phyloP scores from a whole-genome alignment of 2,888 invertebrate genomes.

The Brenthis ino region DNA sequence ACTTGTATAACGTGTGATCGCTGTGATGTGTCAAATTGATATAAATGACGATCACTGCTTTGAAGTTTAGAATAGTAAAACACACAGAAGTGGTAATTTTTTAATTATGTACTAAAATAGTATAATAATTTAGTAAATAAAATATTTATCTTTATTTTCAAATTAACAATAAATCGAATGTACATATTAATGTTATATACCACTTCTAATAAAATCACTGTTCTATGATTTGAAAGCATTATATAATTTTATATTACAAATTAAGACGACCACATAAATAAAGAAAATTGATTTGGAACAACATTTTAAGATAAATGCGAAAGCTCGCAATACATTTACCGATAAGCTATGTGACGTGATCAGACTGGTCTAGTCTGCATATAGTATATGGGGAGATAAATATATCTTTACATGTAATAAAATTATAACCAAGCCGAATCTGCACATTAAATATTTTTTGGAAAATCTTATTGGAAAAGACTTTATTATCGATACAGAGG shows the following conservation, averaged over 20 bases:
- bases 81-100: not conserved
- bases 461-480: too few species aligned
- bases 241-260: slow-evolving; percentile 13
- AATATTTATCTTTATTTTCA: too few species aligned
- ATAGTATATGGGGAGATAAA: slow-evolving; percentile 9
- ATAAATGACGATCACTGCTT: slow-evolving; percentile 37
- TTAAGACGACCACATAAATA: slow-evolving; percentile 18
- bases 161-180: too few species aligned
- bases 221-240: not conserved
- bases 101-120: not conserved
- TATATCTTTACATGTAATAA: not conserved
- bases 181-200: too few species aligned
- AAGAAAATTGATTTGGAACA: slow-evolving; percentile 22
- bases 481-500: too few species aligned
- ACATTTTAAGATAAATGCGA: slow-evolving; percentile 19
- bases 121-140: not conserved
- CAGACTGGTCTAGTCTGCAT: slow-evolving; percentile 8
- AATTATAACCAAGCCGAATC: too few species aligned
- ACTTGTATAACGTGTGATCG: slow-evolving; percentile 48
- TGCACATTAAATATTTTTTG: too few species aligned
- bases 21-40: slow-evolving; percentile 70
- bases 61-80: slow-evolving; percentile 3
- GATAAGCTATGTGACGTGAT: slow-evolving; percentile 20
- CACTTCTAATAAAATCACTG: slow-evolving; percentile 6
- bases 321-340: slow-evolving; percentile 18